These are phyloP conservation scores for Phocides pigmalion DNA, from an alignment of 1,140 invertebrate species.

Conservation along the genomic window DNA sequence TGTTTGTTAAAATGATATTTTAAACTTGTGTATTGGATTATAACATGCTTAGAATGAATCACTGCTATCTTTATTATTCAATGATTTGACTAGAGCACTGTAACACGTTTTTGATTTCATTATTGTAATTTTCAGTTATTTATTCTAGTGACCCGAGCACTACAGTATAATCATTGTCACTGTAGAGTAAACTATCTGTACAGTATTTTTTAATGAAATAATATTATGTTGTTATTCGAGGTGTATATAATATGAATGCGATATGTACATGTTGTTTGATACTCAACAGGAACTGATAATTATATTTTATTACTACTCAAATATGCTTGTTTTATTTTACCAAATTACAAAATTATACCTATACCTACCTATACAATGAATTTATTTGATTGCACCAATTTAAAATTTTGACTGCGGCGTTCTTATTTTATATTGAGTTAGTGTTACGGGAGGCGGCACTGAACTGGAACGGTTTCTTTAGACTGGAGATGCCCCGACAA, in stretches of 20 bases:
- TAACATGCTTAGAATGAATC: too few species aligned
- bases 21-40: too few species aligned
- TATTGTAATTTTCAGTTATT: slow-evolving; percentile 1
- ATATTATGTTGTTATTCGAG: slow-evolving; percentile 35
- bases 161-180: slow-evolving; percentile 24
- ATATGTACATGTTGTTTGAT: slow-evolving; percentile 76
- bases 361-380: too few species aligned
- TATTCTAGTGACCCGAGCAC: not conserved
- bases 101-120: not conserved
- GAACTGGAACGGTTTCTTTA: too few species aligned
- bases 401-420: too few species aligned
- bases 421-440: too few species aligned
- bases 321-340: slow-evolving; percentile 44
- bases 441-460: too few species aligned
- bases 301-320: slow-evolving; percentile 73
- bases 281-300: slow-evolving; percentile 81
- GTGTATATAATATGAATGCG: slow-evolving; percentile 53
- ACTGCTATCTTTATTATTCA: not conserved
- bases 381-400: too few species aligned
- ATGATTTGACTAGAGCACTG: not conserved
- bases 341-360: too few species aligned
- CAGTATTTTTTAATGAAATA: slow-evolving; percentile 44
- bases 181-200: slow-evolving; percentile 40
- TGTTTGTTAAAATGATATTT: too few species aligned
- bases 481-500: too few species aligned